Evolutionary conservation across 2,888 invertebrate species (phyloP).

Genomic region (Diabrotica balteata): DNA sequence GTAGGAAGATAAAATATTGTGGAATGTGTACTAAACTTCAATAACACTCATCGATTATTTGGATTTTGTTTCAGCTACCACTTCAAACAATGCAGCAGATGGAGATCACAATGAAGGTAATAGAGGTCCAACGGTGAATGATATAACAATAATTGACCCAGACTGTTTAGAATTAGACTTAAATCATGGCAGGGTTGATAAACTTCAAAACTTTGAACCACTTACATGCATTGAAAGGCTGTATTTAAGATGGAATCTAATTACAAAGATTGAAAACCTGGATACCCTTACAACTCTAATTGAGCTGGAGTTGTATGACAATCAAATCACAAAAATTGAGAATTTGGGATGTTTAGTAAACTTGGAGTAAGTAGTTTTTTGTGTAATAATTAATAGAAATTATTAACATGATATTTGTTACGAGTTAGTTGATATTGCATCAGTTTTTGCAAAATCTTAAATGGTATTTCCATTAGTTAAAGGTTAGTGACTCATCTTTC

Average conservation of each 20-base stretch:
- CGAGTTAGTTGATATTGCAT: too few species aligned
- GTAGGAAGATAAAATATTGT: too few species aligned
- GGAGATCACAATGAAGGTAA: conserved; percentile 18
- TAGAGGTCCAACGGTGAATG: conserved; percentile 58
- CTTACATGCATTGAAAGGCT: conserved; percentile 78
- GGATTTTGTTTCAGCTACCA: conserved; percentile 18
- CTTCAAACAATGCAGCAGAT: conserved; percentile 22
- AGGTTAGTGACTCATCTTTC: too few species aligned
- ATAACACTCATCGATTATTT: too few species aligned
- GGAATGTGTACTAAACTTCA: too few species aligned
- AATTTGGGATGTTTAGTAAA: conserved; percentile 87
- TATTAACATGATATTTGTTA: too few species aligned
- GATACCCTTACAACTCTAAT: conserved; percentile 75
- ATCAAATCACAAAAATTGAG: conserved; percentile 92
- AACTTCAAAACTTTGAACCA: conserved; percentile 83
- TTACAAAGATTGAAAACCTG: conserved; percentile 93
- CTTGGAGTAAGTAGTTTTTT: conserved; percentile 73
- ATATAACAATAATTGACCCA: conserved; percentile 72
- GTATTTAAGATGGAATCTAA: conserved; percentile 92
- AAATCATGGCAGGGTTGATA: conserved; percentile 86
- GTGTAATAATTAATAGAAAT: too few species aligned
- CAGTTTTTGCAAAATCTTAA: too few species aligned
- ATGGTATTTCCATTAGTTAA: too few species aligned
- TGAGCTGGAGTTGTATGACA: conserved; percentile 96
- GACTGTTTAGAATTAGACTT: conserved; percentile 80